Evolutionary conservation across 2,797 vertebrate species (phyloP), one percentile per base, ranked within the genome.

Genomic region (Argyrosomus regius): DNA sequence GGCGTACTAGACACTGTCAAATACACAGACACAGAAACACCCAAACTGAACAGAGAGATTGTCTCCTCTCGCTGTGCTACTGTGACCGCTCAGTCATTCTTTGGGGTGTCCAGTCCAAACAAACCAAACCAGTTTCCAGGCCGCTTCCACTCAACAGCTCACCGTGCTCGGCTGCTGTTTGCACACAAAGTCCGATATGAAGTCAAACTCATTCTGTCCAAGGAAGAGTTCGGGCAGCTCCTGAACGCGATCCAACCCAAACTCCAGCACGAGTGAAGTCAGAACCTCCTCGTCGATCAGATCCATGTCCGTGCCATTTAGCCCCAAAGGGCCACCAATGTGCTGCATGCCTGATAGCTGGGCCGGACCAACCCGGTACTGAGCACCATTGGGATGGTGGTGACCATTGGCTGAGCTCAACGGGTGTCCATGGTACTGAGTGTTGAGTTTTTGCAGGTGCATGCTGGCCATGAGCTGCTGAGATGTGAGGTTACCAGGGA

Each of bases 141-240:
- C 53, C n/a, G 11, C 74, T 41, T 41, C 8, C 0, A 28, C 85
- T 96, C 94, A 99, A 66, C 98, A 99, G 89, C 97, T 98, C 90
- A 99, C 97, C 0, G 97, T 97, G 90, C 97, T 98, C 7, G 97
- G 95, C 81, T 98, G 97, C 89, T 98, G 97, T 92, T 98, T 98
- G 89, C 95, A 96, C 88, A 98, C 98, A 93, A 98, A 98, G 96
- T 99, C 98, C 35, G 97, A 96, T 82, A 98, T 94, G 89, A 98
- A 98, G 93, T 99, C 98, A 53, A 99, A 98, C 92, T 99, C 98
- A 13, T 99, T 99, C 93, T 99, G 98, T 93, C 97, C 97, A 84
- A 99, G 93, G 89, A 97, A 99, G 69, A 99, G 97, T 93, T 99
- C 98, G 0, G 98, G 98, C 74, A 99, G 95, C 94, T 99, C 98